A percentile compares a stretch with the other conserved stretches of the same genome.
phyloP scores from a whole-genome alignment of 2,888 invertebrate genomes.

The Nowickia ferox region DNA sequence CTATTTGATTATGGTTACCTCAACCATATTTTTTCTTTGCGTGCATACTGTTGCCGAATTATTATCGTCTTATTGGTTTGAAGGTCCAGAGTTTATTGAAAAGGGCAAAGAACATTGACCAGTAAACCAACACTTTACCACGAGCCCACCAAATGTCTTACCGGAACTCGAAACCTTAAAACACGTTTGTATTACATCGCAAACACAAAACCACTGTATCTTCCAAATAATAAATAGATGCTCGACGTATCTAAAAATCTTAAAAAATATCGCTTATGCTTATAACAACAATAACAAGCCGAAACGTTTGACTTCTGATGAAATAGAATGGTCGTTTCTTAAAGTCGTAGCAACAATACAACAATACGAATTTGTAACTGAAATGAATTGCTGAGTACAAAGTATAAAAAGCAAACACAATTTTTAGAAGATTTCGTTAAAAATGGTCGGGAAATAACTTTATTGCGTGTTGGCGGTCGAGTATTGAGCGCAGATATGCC shows the following conservation, averaged over 20 bases:
- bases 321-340: constrained; percentile 27
- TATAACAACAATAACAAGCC: no score
- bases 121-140: constrained; percentile 1
- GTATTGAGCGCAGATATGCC: constrained; percentile 30
- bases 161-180: constrained; percentile 12
- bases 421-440: background rate
- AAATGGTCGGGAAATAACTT: background rate
- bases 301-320: background rate
- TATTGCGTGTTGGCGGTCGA: constrained; percentile 75
- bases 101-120: constrained; percentile 1
- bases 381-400: constrained; percentile 18
- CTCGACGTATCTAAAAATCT: no score
- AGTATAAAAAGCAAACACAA: constrained; percentile 28
- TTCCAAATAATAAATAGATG: constrained; percentile 7
- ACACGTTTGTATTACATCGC: background rate
- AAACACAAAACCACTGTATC: background rate
- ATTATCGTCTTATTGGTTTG: no score
- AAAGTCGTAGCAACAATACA: constrained; percentile 26
- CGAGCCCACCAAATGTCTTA: background rate
- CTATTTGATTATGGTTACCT: no score
- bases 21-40: no score
- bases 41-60: no score
- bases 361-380: background rate
- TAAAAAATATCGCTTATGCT: no score
- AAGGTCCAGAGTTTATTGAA: no score